Evolutionary conservation across 2,888 invertebrate species (phyloP).

Genomic region (Xiphydria camelus): DNA sequence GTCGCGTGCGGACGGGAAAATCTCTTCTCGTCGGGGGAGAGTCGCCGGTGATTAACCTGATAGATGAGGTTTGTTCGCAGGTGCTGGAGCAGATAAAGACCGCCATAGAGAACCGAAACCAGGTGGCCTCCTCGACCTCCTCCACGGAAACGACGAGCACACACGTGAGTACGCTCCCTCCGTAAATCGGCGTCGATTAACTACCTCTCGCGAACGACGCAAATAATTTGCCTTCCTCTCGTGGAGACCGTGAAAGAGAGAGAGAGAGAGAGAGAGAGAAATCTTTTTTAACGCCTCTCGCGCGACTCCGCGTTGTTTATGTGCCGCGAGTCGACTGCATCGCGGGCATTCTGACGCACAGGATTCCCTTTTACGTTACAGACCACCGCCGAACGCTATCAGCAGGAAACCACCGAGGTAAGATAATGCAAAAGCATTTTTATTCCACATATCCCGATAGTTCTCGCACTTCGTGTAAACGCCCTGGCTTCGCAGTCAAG

Average conservation of each 20-base stretch:
- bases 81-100: slow-evolving; percentile 56
- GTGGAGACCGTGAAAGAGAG: too few species aligned
- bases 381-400: slow-evolving; percentile 39
- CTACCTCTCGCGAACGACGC: slow-evolving; percentile 4
- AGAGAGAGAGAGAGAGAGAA: neutral
- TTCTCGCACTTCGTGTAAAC: neutral
- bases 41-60: neutral
- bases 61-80: slow-evolving; percentile 32
- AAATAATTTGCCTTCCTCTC: slow-evolving; percentile 11
- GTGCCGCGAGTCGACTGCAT: too few species aligned
- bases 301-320: neutral
- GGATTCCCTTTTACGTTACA: slow-evolving; percentile 33
- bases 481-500: too few species aligned
- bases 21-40: neutral
- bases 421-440: slow-evolving; percentile 37
- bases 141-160: slow-evolving; percentile 34
- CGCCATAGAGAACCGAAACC: slow-evolving; percentile 54
- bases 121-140: slow-evolving; percentile 43
- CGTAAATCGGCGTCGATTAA: too few species aligned
- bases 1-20: too few species aligned
- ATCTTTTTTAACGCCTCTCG: neutral
- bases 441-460: neutral
- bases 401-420: slow-evolving; percentile 49
- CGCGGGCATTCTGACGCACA: slow-evolving; percentile 33
- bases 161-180: slow-evolving; percentile 52